phyloP scores from a whole-genome alignment of 2,888 invertebrate genomes.

The Vanessa cardui region DNA sequence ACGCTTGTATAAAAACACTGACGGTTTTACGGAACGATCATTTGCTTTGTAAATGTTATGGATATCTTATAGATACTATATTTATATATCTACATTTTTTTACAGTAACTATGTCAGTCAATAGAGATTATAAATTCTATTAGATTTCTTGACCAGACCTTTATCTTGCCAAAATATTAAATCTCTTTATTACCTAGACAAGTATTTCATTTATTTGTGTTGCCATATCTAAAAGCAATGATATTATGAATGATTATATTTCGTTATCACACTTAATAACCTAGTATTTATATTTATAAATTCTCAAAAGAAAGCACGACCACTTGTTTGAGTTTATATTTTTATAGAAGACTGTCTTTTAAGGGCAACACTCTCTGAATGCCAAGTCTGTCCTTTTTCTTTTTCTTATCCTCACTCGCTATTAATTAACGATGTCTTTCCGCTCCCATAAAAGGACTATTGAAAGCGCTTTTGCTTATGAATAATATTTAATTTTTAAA shows the following conservation, averaged over 20 bases:
- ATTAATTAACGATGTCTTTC: slow-evolving; percentile 29
- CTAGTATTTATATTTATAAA: neutral
- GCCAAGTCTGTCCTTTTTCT: slow-evolving; percentile 13
- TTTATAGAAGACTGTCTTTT: slow-evolving; percentile 19
- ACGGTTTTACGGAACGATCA: slow-evolving; percentile 2
- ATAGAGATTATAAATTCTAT: too few relatives aligned
- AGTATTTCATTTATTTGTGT: too few relatives aligned
- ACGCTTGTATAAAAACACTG: slow-evolving; percentile 10
- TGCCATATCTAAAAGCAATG: too few relatives aligned
- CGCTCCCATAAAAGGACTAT: slow-evolving; percentile 21
- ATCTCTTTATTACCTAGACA: too few relatives aligned
- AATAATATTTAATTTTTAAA: slow-evolving; percentile 22
- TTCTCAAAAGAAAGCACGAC: slow-evolving; percentile 1
- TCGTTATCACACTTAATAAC: neutral
- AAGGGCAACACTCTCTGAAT: slow-evolving; percentile 23
- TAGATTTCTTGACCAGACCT: too few relatives aligned
- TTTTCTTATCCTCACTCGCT: slow-evolving; percentile 20
- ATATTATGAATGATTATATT: too few relatives aligned
- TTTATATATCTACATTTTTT: neutral
- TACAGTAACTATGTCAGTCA: neutral
- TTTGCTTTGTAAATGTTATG: neutral
- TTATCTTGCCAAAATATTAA: too few relatives aligned
- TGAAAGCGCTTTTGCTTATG: slow-evolving; percentile 21
- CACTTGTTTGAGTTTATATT: slow-evolving; percentile 19
- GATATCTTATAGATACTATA: neutral